Conservation (phyloP, 2,888 invertebrate species). For the Boloria selene region DNA sequence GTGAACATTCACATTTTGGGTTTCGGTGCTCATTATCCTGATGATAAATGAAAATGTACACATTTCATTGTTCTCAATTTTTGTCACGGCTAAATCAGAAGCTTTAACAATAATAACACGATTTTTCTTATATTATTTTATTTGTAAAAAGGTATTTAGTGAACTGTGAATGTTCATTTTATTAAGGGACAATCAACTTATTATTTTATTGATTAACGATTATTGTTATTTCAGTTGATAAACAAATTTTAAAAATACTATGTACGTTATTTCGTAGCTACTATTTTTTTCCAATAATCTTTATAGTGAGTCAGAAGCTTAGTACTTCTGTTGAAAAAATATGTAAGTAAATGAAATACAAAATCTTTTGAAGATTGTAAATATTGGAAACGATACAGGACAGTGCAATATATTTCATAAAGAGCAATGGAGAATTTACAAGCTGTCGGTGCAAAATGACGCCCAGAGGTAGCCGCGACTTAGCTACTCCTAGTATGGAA, state of each 20-base stretch:
- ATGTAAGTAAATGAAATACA: not conserved
- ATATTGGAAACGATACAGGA: slow-evolving; percentile 9
- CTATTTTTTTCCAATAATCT: too few relatives aligned
- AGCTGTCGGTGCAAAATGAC: slow-evolving; percentile 80
- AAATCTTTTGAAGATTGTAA: slow-evolving; percentile 15
- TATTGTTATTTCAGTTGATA: too few relatives aligned
- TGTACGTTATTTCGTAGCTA: too few relatives aligned
- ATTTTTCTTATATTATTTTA: slow-evolving; percentile 9
- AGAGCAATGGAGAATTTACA: slow-evolving; percentile 82
- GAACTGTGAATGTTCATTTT: not conserved
- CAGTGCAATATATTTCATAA: slow-evolving; percentile 76
- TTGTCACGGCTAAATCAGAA: slow-evolving; percentile 71
- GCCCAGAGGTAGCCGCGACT: slow-evolving; percentile 72
- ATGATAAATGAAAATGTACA: slow-evolving; percentile 58
- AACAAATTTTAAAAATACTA: too few relatives aligned
- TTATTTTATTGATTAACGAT: too few relatives aligned
- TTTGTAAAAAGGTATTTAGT: not conserved
- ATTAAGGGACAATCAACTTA: not conserved
- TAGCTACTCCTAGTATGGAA: slow-evolving; percentile 48
- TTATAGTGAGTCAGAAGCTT: too few relatives aligned
- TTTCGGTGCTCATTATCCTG: slow-evolving; percentile 71
- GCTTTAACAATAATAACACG: slow-evolving; percentile 65
- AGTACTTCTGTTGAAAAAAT: too few relatives aligned
- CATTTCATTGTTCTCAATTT: slow-evolving; percentile 76
- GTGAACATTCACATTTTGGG: slow-evolving; percentile 58